A percentile compares a stretch with the other conserved stretches of the same genome.
phyloP scores from a whole-genome alignment of 2,797 vertebrate species.

The Taenioides sp. region DNA sequence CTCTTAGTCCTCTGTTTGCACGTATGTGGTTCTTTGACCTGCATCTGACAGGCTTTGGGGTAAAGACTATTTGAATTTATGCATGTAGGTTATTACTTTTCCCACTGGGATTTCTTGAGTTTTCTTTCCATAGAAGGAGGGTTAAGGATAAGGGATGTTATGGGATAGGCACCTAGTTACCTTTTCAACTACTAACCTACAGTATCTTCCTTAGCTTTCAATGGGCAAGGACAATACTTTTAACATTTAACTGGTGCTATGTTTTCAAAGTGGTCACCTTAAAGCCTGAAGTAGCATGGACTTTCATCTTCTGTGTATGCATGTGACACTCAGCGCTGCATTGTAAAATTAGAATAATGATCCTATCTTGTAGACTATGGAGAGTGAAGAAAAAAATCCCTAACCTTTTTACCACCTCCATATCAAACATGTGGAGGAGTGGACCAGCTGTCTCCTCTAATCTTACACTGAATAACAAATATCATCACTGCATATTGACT shows the following conservation, averaged over 20 bases:
- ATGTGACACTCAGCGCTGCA: constrained; percentile 17
- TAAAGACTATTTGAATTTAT: no score
- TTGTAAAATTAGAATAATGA: constrained; percentile 43
- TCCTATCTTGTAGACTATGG: constrained; percentile 28
- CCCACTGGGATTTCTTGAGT: no score
- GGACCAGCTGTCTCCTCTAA: constrained; percentile 58
- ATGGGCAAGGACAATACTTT: background rate
- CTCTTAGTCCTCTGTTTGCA: no score
- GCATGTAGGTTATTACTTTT: no score
- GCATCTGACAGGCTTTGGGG: no score
- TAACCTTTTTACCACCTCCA: constrained; percentile 53
- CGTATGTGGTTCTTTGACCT: no score
- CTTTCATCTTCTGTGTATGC: background rate
- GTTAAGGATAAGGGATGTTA: no score
- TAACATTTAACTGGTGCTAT: background rate
- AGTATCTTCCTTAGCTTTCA: background rate
- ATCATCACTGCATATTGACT: constrained; percentile 48
- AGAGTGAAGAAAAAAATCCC: constrained; percentile 15
- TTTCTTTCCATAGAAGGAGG: no score
- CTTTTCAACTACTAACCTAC: no score
- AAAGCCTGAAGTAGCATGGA: background rate
- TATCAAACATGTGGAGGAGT: constrained; percentile 31
- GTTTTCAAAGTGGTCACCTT: background rate
- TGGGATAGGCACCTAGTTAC: no score
- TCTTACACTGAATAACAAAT: constrained; percentile 53